Conservation (phyloP, 37 sponge, comb jelly and placozoan genomes). For the Lycopodina hypogea region DNA sequence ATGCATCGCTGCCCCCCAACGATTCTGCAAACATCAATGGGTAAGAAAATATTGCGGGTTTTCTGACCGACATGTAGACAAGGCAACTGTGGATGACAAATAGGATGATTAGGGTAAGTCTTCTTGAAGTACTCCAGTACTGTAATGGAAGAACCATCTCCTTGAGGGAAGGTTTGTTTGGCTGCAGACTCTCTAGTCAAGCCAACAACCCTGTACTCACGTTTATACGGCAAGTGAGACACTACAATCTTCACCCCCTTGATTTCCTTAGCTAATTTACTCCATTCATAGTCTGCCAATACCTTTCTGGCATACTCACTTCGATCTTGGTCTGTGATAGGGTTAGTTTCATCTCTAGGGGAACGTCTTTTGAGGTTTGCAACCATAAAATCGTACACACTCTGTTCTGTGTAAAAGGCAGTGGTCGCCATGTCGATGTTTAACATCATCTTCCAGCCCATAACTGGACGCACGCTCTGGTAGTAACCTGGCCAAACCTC, state of each 20-base stretch:
- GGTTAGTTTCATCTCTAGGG: constrained; percentile 11
- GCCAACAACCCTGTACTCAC: constrained; percentile 31
- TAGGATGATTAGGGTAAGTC: constrained; percentile 21
- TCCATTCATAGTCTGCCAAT: constrained; percentile 29
- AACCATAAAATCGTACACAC: constrained; percentile 68
- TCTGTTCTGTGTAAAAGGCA: constrained; percentile 84
- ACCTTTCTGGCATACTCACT: background rate
- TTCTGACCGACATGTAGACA: constrained; percentile 55
- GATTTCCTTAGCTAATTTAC: constrained; percentile 47
- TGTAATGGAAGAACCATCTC: constrained; percentile 17
- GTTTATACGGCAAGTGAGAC: constrained; percentile 47
- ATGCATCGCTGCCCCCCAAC: constrained; percentile 62
- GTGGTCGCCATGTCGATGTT: constrained; percentile 71
- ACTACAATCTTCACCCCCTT: constrained; percentile 65
- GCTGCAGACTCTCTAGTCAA: background rate
- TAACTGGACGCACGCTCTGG: constrained; percentile 54
- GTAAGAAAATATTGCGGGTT: constrained; percentile 49
- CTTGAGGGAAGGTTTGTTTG: constrained; percentile 22
- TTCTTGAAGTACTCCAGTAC: constrained; percentile 58
- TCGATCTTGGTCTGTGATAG: background rate
- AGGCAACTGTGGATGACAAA: constrained; percentile 61
- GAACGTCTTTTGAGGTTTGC: constrained; percentile 20
- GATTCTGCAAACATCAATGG: constrained; percentile 68
- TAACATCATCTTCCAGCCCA: constrained; percentile 50
- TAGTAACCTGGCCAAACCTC: constrained; percentile 72